Percentiles rank a stretch among this genome's conserved stretches.
Conservation (phyloP, 1,140 invertebrate genomes). For the Psilanteris sp. region DNA sequence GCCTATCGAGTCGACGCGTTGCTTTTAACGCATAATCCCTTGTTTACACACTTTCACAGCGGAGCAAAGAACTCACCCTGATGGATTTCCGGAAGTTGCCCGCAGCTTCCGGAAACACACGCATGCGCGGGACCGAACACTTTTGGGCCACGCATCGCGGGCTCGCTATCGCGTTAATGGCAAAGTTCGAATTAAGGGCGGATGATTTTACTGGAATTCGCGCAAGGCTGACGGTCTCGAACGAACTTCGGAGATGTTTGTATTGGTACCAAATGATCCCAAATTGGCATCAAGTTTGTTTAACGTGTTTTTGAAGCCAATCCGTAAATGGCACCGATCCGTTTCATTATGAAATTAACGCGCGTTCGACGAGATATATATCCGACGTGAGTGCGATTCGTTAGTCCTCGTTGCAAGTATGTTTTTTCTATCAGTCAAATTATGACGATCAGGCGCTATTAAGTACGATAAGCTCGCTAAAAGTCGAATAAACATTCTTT, state of each 20-base stretch:
- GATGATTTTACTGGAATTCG: constrained; percentile 49
- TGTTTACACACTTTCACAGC: constrained; percentile 54
- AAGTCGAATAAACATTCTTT: too few relatives aligned
- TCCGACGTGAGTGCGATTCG: too few relatives aligned
- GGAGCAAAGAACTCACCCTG: constrained; percentile 50
- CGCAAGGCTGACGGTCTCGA: not conserved
- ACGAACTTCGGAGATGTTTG: constrained; percentile 1
- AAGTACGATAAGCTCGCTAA: too few relatives aligned
- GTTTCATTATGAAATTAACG: too few relatives aligned
- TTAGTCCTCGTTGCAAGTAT: too few relatives aligned
- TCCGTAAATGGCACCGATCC: not conserved
- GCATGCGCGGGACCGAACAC: constrained; percentile 53
- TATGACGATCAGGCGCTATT: too few relatives aligned
- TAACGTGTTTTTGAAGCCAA: not conserved
- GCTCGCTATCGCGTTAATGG: constrained; percentile 55
- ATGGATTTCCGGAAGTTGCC: constrained; percentile 65
- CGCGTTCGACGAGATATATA: too few relatives aligned
- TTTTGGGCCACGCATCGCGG: constrained; percentile 36
- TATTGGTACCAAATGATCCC: constrained; percentile 5
- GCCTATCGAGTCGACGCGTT: constrained; percentile 43
- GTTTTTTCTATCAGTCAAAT: too few relatives aligned
- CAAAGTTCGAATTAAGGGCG: constrained; percentile 64
- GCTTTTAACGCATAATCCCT: constrained; percentile 65
- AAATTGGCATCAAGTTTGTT: not conserved
- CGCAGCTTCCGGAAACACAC: constrained; percentile 60